A percentile compares a stretch with the other conserved stretches of the same genome.
phyloP scores from a whole-genome alignment of 2,797 vertebrate genomes.

The Sarcophilus harrisii region DNA sequence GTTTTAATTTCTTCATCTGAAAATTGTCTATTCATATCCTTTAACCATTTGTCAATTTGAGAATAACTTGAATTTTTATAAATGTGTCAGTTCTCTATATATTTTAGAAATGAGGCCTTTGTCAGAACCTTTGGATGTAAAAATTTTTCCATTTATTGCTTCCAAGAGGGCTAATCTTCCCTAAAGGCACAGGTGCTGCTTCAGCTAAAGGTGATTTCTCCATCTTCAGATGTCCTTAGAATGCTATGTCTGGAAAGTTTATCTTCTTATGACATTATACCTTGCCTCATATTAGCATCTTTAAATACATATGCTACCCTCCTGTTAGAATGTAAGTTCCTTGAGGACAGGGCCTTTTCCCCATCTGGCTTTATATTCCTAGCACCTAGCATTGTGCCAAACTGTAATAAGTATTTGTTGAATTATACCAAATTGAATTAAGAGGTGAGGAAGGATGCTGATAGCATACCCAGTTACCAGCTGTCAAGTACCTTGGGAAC shows the following conservation, averaged over 20 bases:
- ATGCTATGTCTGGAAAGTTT: background rate
- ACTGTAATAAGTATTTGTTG: background rate
- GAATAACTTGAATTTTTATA: no score
- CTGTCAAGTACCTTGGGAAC: background rate
- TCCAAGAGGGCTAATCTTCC: background rate
- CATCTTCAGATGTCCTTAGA: background rate
- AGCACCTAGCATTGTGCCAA: background rate
- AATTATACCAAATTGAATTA: background rate
- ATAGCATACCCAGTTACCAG: background rate
- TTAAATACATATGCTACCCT: background rate
- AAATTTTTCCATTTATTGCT: no score
- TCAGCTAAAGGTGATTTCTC: background rate
- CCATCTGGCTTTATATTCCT: background rate
- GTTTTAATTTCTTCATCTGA: no score
- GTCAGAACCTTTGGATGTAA: no score
- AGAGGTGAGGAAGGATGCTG: background rate
- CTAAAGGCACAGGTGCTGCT: background rate
- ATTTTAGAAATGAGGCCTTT: no score
- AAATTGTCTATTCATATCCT: no score
- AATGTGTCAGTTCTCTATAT: no score
- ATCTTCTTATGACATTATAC: background rate
- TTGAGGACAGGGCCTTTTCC: background rate
- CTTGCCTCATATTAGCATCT: background rate
- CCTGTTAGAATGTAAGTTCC: background rate
- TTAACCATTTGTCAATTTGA: no score